Percentiles rank a stretch among this genome's conserved stretches.
phyloP scores from a whole-genome alignment of 2,113 vertebrate species.

The Verasper variegatus region DNA sequence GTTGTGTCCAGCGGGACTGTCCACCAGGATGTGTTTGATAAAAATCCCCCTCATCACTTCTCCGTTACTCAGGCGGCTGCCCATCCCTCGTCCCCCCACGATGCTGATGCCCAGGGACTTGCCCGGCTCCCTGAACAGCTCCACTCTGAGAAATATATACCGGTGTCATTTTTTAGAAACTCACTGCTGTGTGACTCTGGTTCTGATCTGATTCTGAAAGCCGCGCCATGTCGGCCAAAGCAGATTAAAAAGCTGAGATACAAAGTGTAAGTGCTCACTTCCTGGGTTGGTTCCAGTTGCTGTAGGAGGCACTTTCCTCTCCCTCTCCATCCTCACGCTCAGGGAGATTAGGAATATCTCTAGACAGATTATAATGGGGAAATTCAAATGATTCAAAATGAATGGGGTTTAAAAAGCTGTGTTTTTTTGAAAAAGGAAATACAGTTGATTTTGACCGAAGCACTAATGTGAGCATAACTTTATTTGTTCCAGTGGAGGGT shows the following conservation, averaged over 20 bases:
- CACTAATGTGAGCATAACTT: not conserved
- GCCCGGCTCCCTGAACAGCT: slow-evolving; percentile 91
- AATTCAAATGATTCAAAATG: not conserved
- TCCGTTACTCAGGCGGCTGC: slow-evolving; percentile 94
- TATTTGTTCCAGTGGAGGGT: not conserved
- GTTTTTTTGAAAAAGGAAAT: too few species aligned
- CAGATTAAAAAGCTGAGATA: not conserved
- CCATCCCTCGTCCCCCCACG: slow-evolving; percentile 97
- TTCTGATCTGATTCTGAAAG: not conserved
- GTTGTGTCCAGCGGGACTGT: slow-evolving; percentile 95
- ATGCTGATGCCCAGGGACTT: slow-evolving; percentile 98
- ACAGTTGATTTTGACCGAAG: too few species aligned
- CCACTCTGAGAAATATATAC: slow-evolving; percentile 83
- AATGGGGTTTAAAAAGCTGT: not conserved
- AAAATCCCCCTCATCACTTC: slow-evolving; percentile 99
- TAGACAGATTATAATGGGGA: slow-evolving; percentile 36
- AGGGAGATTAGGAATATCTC: slow-evolving; percentile 88
- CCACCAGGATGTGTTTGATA: slow-evolving; percentile 96
- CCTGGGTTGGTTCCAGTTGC: slow-evolving; percentile 92
- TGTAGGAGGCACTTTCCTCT: slow-evolving; percentile 93
- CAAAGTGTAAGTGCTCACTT: slow-evolving; percentile 81
- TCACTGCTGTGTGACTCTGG: slow-evolving; percentile 10
- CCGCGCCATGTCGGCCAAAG: slow-evolving; percentile 3
- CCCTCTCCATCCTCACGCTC: slow-evolving; percentile 98
- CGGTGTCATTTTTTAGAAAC: not conserved